Base-by-base conservation (phyloP, 2,888 invertebrate genomes). In the Acanthococcus lagerstroemiae region DNA sequence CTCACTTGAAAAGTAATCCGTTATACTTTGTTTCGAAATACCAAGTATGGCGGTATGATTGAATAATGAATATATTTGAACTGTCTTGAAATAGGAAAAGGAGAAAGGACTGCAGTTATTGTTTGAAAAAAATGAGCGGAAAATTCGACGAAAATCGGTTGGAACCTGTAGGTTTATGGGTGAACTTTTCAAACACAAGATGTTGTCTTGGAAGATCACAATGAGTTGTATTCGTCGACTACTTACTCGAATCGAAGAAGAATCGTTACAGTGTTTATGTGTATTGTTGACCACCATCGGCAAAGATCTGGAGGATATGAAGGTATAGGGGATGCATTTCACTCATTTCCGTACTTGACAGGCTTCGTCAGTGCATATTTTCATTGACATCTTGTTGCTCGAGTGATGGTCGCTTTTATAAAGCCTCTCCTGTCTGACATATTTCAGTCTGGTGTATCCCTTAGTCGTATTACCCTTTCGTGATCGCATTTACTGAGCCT, bases 181-280 rank as follows among this genome's bases (percentile, higher is more conserved):
- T 72, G 96, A 96, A 80, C 80, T 96, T 54, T 96, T 88, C 76
- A 95, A 94, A 77, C 82, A 92, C 72, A 83, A 86, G 70, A 92
- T 95, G 88, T 78, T 96, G 69, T 92, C 90, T 0, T 81, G 84
- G 1, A 87, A 84, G 72, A 94, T 95, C 69, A 95, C 95, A 87
- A 81, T 86, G 67, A 82, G 85, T 70, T 95, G 95, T 76, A 85
- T 95, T 74, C 80, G 81, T 60, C 82, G 86, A 69, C 79, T 95
- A 69, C 79, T 95, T 26, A 82, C 84, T 30, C 83, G 85, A 69
- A 80, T 82, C 57, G 90, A 90, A 72, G 95, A 95, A 75, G 95
- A 96, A 74, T 89, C 88, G 74, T 79, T 95, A 0, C 95, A 96
- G 77, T 94, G 95, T 75, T 80, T 96, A 5, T 95, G 95, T 76